Base-by-base conservation (phyloP, 1,140 invertebrate species). In the Sarcophaga bullata region DNA sequence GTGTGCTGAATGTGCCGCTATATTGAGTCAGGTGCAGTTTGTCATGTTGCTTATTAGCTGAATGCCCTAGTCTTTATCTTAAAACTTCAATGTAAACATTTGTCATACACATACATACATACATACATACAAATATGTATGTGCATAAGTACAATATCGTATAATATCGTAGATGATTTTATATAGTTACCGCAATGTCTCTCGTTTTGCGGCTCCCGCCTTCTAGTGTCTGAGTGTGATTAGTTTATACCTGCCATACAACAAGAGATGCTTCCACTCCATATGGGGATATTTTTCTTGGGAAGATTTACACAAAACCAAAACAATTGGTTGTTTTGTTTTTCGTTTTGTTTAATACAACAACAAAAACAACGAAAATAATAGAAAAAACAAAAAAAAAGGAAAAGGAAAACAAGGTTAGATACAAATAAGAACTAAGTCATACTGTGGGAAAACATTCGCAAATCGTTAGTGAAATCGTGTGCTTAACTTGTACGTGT, bases 221-320 rank as follows among this genome's bases (percentile, higher is more conserved):
- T 50, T 78, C 15, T n/a, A n/a, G 48, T 78, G 47, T 47, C 7
- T 54, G 8, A n/a, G 19, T 17, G 10, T 81, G 7, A n/a, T 58
- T 48, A 25, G 11, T 52, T 58, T 52, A 10, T 48, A 76, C 48
- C 75, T 78, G 75, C 50, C 19, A 47, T 10, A 49, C 73, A 9
- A 49, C 73, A 9, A 15, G 8, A 72, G 80, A 81, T 68, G 68
- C 68, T 81, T 81, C 54, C 80, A 81, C 68, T 68, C 48, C 75
- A 78, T 78, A 62, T 81, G 80, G 80, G 80, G 80, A 68, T 72
- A 72, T 62, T 81, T 81, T 81, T 62, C 80, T 54, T 81, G 80
- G 80, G 80, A 81, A 81, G 80, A 81, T 81, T 81, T 81, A 13
- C 54, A 81, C 54, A 62, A 81, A 62, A 81, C 80, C 62, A 81